Base-by-base conservation (phyloP, 1,140 invertebrate genomes). In the Bursaphelenchus mucronatus region DNA sequence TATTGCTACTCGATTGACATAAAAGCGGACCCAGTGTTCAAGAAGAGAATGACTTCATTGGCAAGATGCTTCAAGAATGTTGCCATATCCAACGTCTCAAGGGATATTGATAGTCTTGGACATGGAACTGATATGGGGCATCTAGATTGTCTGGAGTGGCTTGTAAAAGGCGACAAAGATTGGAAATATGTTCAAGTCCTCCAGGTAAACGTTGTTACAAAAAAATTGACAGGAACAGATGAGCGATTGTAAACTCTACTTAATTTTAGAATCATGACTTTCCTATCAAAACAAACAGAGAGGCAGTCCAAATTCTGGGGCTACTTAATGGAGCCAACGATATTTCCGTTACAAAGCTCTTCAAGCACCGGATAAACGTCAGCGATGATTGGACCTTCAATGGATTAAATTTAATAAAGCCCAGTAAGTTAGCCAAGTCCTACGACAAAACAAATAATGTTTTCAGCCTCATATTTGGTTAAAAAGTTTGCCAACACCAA, bases 211-310 rank as follows among this genome's bases (percentile, higher is more conserved):
- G n/a, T 41, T 21, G 0, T 6, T 17, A n/a, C 39, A n/a, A n/a
- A n/a, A n/a, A n/a, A n/a, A n/a, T n/a, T n/a, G n/a, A n/a, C n/a
- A n/a, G n/a, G n/a, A n/a, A n/a, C n/a, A n/a, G n/a, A n/a, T n/a
- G n/a, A n/a, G n/a, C n/a, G 61, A 10, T 44, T 58, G 10, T 8
- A 8, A 19, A 11, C 58, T 63, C 40, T 58, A 11, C 13, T 3
- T 41, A 64, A 13, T 66, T 64, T 66, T 39, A 70, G 64, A 71
- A 71, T 52, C 70, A 71, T 19, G 69, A 71, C 61, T n/a, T 71
- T 17, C 71, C 71, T 7, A 50, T 69, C 15, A 63, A 63, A 21
- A 71, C 69, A 8, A 71, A 71, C 44, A 30, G 44, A n/a, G 69
- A 71, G 66, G 40, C 68, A 15, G 65, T 65, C 7, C n/a, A 69